Evolutionary conservation across 2,888 invertebrate species (phyloP), one percentile per base, ranked within the genome.

Genomic region (Andrena chrysosceles): DNA sequence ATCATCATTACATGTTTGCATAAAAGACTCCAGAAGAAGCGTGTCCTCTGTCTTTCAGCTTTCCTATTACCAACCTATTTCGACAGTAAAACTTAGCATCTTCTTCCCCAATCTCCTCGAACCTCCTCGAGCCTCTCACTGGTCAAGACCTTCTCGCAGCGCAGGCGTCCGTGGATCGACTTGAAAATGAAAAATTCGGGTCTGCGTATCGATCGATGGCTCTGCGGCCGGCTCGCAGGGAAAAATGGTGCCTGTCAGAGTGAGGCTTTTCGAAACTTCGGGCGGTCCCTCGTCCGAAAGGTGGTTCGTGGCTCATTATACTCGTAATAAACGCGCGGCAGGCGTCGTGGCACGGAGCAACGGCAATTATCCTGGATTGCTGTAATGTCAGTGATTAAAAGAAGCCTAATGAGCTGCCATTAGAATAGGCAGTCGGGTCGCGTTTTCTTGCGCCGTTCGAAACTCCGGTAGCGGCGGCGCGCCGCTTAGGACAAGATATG

Each of bases 311-410:
- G 82, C 86, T 89, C 86, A 84, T 89, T 89, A 89, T 83, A 85
- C 80, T 87, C 73, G 82, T 85, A 87, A 85, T 89, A 85, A 88
- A 85, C 85, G 80, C 85, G 69, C 84, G 77, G 79, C 81, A 81
- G 79, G 81, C 82, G 77, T 77, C 78, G 79, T 42, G 60, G 68
- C 84, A 79, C 76, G 84, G 23, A 81, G 86, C 79, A 77, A 83
- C 82, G 83, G 83, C 89, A 93, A 93, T 93, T 92, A 93, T 90
- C 87, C 56, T 89, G 88, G 89, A 90, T 91, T 90, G 91, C 86
- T 77, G 87, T 93, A 92, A 93, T 92, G 89, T 84, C 89, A 88
- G 92, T 92, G 91, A 93, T 93, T 92, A 93, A 93, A 91, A 91
- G 90, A 91, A 90, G 56, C 83, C 89, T 93, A 93, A 93, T 93